Percentiles rank a stretch among this genome's conserved stretches.
These are phyloP conservation scores for Chrysocyon brachyurus DNA, from an alignment of 2,797 vertebrate species.

Conservation along the genomic window DNA sequence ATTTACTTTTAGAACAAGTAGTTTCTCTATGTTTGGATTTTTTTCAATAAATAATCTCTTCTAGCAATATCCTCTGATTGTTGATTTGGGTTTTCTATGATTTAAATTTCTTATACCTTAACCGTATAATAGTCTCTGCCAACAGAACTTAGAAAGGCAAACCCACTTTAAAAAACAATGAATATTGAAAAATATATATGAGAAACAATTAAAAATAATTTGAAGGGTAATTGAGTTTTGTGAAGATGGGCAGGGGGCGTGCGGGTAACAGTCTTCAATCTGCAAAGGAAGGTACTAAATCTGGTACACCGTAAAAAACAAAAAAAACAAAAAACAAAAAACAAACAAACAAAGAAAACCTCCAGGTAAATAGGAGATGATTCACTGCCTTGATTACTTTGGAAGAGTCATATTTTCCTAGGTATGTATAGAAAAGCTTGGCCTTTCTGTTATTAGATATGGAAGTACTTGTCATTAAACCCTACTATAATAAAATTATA, in stretches of 20 bases:
- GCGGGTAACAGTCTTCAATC: background rate
- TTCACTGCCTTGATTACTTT: constrained; percentile 9
- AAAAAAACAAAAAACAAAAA: too few species aligned
- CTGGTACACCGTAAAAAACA: background rate
- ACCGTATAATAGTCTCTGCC: background rate
- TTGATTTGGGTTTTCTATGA: background rate
- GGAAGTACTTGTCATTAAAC: background rate
- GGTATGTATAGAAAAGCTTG: background rate
- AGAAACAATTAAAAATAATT: background rate
- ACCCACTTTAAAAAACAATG: background rate
- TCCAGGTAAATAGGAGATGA: constrained; percentile 19
- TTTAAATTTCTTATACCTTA: background rate
- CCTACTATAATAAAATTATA: constrained; percentile 23
- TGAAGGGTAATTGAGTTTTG: background rate
- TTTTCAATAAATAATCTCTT: constrained; percentile 1
- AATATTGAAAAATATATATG: background rate
- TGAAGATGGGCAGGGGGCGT: background rate
- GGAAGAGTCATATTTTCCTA: background rate
- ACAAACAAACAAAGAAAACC: background rate
- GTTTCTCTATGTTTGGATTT: background rate
- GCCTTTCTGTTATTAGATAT: background rate
- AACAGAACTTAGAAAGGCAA: background rate
- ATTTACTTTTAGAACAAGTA: background rate
- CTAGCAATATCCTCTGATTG: background rate
- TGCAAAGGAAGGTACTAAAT: background rate